These are phyloP conservation scores for Fragum fragum DNA, from an alignment of 2,888 invertebrate species.

Conservation along the genomic window DNA sequence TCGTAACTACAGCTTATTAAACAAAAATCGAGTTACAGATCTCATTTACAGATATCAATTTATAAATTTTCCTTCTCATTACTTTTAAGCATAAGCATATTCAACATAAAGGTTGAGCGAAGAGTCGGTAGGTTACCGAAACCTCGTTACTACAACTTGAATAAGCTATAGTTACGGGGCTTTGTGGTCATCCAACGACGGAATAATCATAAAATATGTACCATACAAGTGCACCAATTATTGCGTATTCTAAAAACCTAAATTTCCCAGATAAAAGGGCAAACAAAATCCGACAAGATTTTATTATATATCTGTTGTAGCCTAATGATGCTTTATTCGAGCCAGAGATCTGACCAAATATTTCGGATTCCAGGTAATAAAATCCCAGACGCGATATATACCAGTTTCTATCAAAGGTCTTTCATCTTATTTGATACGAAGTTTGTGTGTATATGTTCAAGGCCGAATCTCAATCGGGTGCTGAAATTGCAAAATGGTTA, in stretches of 20 bases:
- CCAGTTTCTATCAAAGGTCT: neutral
- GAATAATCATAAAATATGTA: neutral
- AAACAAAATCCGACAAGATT: slow-evolving; percentile 2
- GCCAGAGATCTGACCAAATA: slow-evolving; percentile 26
- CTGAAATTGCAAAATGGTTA: too few species aligned
- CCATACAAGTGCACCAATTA: neutral
- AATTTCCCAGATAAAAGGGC: neutral
- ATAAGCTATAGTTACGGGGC: too few species aligned
- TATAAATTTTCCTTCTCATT: too few species aligned
- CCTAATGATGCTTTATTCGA: slow-evolving; percentile 5
- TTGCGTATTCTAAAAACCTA: neutral
- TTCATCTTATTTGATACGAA: neutral
- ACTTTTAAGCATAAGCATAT: too few species aligned
- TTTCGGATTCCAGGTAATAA: slow-evolving; percentile 28
- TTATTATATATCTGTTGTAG: slow-evolving; percentile 1
- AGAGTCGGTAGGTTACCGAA: too few species aligned
- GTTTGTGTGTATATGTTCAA: neutral
- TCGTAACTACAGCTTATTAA: too few species aligned
- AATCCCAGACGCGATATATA: slow-evolving; percentile 17
- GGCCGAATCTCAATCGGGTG: too few species aligned
- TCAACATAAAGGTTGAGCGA: too few species aligned
- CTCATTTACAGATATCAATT: too few species aligned
- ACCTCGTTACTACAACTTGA: too few species aligned
- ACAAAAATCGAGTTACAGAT: too few species aligned
- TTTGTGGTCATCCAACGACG: too few species aligned